A percentile compares a stretch with the other conserved stretches of the same genome.
phyloP scores from a whole-genome alignment of 2,113 vertebrate genomes.

The Eulemur macaco region DNA sequence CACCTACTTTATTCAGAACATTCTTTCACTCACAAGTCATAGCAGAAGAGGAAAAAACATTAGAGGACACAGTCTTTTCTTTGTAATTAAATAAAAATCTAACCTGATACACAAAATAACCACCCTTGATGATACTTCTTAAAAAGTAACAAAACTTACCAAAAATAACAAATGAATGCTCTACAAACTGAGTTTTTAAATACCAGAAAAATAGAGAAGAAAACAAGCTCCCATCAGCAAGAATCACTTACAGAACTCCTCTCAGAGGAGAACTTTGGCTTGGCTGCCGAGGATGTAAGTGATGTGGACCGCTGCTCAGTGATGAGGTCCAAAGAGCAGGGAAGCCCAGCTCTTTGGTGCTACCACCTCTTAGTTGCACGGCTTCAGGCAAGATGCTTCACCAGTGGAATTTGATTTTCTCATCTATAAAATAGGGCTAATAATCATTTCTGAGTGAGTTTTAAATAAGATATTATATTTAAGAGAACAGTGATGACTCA shows the following conservation, averaged over 20 bases:
- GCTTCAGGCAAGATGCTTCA: neutral
- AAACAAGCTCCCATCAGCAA: neutral
- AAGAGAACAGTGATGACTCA: neutral
- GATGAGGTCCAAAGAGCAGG: neutral
- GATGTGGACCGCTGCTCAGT: rapidly evolving
- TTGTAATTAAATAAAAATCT: neutral
- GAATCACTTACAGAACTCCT: neutral
- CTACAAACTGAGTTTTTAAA: neutral
- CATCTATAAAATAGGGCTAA: neutral
- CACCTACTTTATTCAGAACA: neutral
- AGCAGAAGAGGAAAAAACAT: neutral
- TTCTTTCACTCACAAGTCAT: conserved; percentile 28
- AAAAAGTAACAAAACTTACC: neutral
- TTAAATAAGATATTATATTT: neutral
- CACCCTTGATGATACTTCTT: neutral
- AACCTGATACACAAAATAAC: neutral
- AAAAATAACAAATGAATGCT: neutral
- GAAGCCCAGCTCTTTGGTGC: neutral
- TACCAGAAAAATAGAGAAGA: neutral
- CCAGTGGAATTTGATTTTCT: neutral
- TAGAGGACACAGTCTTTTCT: neutral
- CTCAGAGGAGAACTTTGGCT: neutral
- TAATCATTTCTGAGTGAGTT: neutral
- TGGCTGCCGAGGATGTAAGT: neutral
- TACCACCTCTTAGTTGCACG: too few species aligned